Evolutionary conservation across 37 sponge, comb jelly and placozoan genomes (phyloP), one percentile per base, ranked within the genome.

Genomic region (Ephydatia muelleri): DNA sequence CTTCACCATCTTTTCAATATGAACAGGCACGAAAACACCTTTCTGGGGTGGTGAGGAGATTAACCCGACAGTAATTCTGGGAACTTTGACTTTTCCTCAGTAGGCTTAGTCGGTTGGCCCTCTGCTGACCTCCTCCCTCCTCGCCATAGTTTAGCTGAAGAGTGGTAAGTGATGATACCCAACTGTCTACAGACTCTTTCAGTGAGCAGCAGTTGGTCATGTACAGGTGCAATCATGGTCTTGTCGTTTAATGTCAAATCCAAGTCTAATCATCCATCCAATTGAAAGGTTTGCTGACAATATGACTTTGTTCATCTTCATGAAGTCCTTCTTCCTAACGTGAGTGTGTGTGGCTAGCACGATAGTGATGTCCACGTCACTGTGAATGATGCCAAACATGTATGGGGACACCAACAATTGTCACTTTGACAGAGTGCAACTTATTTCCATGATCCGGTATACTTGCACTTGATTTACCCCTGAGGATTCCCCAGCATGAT

Each of bases 171-270:
- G n/a, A n/a, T n/a, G n/a, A n/a, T n/a, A n/a, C n/a, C n/a, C n/a
- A n/a, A n/a, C n/a, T n/a, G n/a, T n/a, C n/a, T n/a, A n/a, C n/a
- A n/a, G n/a, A n/a, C n/a, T n/a, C n/a, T n/a, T n/a, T n/a, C n/a
- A n/a, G n/a, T n/a, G n/a, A 87, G 36, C 65, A 87, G 69, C 30
- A 87, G 72, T n/a, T 85, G 82, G 8, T 81, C 77, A 34, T 64
- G 67, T 22, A 83, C 76, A 43, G 81, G 77, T 69, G 82, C 77
- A 76, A 82, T 87, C 23, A 87, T 28, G 68, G 81, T n/a, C n/a
- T n/a, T n/a, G n/a, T n/a, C n/a, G n/a, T n/a, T n/a, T n/a, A n/a
- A n/a, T n/a, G n/a, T n/a, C 81, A 30, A 75, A 76, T 65, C 0
- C 82, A 80, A n/a, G n/a, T 75, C 33, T 26, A 57, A n/a, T 47